These are phyloP conservation scores for Lophura nycthemera DNA, from an alignment of 2,113 vertebrate species.

Conservation along the genomic window DNA sequence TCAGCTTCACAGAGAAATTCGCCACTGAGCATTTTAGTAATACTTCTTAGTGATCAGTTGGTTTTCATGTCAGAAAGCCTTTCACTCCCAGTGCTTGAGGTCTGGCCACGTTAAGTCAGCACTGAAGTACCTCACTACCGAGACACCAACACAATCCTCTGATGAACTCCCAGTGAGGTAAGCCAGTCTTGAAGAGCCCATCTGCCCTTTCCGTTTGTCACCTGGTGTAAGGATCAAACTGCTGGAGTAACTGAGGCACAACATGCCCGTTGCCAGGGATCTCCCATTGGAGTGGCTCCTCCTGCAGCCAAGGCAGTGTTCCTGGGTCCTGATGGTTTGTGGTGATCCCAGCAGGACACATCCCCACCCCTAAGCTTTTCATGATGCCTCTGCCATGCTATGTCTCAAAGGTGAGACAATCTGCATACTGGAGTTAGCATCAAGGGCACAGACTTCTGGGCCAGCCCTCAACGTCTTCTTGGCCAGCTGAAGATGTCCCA, in stretches of 20 bases:
- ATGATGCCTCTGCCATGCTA: rapidly evolving
- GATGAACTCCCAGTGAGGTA: background rate
- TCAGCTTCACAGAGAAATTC: conserved; percentile 47
- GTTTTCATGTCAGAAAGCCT: conserved; percentile 48
- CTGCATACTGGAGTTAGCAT: background rate
- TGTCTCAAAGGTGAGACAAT: background rate
- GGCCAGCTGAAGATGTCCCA: background rate
- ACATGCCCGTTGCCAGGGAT: background rate
- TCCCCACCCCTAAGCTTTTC: background rate
- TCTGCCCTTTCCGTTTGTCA: background rate
- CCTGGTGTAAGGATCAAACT: background rate
- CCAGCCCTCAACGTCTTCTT: background rate
- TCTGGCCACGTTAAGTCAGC: background rate
- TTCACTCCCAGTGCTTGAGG: background rate
- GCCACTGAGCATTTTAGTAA: conserved; percentile 41
- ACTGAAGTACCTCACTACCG: background rate
- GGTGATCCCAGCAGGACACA: background rate
- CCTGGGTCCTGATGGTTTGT: rapidly evolving
- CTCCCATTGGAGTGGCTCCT: background rate
- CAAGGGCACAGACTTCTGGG: background rate
- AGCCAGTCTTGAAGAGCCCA: background rate
- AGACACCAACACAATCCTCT: background rate
- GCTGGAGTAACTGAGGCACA: background rate
- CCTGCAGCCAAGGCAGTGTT: background rate
- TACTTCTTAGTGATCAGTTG: conserved; percentile 6